A percentile compares a stretch with the other conserved stretches of the same genome.
Conservation (phyloP, 1,140 invertebrate species). For the Whitmania pigra region DNA sequence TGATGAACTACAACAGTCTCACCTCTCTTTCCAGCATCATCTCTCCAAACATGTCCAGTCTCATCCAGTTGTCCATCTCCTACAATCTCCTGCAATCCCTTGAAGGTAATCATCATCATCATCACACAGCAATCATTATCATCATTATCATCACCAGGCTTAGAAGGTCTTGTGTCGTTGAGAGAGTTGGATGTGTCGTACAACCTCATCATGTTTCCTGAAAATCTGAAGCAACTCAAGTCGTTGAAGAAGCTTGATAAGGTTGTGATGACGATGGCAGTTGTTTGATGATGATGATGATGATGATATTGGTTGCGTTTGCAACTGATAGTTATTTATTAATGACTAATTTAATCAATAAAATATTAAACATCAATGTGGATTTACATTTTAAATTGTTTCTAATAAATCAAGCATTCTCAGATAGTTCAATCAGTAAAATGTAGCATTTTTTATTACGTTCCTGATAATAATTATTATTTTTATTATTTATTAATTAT, state of each 20-base stretch:
- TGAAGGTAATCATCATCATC: background rate
- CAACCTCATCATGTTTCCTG: conserved; percentile 3
- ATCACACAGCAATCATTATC: background rate
- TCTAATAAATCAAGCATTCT: no score
- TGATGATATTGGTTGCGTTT: no score
- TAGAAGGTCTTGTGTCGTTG: background rate
- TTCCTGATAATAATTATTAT: no score
- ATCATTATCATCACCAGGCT: no score
- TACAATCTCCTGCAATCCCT: background rate
- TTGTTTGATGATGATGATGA: no score
- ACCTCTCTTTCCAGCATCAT: conserved; percentile 4
- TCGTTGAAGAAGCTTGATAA: background rate
- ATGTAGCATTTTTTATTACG: no score
- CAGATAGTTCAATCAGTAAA: no score
- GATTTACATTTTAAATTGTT: no score
- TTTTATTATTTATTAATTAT: no score
- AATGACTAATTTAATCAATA: no score
- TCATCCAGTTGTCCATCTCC: background rate
- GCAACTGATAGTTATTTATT: no score
- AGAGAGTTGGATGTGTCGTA: background rate
- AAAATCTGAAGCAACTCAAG: background rate
- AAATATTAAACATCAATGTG: no score
- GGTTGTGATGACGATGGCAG: background rate
- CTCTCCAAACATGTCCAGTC: background rate
- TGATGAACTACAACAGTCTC: background rate